phyloP scores from a whole-genome alignment of 2,888 invertebrate species.

The Hirtodrosophila confusa region DNA sequence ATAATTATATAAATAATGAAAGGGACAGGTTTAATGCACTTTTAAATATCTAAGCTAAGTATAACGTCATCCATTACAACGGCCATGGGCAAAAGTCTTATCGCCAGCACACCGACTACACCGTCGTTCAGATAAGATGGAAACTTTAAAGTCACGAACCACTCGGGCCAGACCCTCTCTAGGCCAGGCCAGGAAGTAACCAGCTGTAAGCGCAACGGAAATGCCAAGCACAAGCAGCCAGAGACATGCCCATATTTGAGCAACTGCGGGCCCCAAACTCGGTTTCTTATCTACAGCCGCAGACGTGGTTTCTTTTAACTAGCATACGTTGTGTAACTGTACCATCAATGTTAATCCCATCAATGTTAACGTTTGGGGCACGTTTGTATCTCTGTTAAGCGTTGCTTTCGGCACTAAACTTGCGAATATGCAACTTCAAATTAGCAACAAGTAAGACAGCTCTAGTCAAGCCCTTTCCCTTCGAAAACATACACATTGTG shows the following conservation, averaged over 20 bases:
- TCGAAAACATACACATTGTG: too few species aligned
- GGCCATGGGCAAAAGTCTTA: conserved; percentile 20
- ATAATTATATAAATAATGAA: conserved; percentile 4
- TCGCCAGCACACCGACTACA: conserved; percentile 23
- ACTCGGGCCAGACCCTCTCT: conserved; percentile 17
- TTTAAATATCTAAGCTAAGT: conserved; percentile 3
- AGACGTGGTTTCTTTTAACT: conserved; percentile 37
- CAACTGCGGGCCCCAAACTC: conserved; percentile 16
- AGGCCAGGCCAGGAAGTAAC: conserved; percentile 52
- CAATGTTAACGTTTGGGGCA: neutral
- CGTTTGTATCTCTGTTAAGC: conserved; percentile 1
- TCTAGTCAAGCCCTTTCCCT: too few species aligned
- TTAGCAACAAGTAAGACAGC: too few species aligned
- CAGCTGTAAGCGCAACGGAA: conserved; percentile 53
- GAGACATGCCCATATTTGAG: conserved; percentile 57
- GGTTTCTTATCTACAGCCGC: conserved; percentile 27
- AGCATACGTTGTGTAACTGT: neutral
- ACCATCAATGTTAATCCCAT: neutral
- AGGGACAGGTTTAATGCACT: conserved; percentile 37
- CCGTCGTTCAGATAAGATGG: conserved; percentile 57
- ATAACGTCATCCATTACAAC: conserved; percentile 13
- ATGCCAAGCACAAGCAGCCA: conserved; percentile 33
- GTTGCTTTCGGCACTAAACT: too few species aligned
- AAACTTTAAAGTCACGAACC: conserved; percentile 62
- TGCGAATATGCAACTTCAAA: too few species aligned